phyloP scores from a whole-genome alignment of 2,888 invertebrate genomes.

The Vanessa cardui region DNA sequence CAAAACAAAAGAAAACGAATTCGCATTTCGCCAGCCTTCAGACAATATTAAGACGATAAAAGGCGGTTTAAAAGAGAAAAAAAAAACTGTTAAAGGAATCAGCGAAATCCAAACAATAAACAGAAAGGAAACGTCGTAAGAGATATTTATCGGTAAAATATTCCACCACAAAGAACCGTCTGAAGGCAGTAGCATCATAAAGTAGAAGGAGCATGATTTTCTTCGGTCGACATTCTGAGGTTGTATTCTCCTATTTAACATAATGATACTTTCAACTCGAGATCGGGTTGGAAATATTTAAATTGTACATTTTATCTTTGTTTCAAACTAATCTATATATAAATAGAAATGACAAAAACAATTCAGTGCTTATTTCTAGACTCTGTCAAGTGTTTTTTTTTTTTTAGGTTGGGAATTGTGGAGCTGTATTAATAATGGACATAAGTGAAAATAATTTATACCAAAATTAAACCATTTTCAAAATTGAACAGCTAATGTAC shows the following conservation, averaged over 20 bases:
- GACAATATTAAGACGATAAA: slow-evolving; percentile 42
- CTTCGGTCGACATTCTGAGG: slow-evolving; percentile 41
- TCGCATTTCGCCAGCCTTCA: slow-evolving; percentile 2
- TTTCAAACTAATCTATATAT: background rate
- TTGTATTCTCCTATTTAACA: slow-evolving; percentile 38
- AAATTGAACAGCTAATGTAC: too few relatives aligned
- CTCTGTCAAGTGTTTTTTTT: too few relatives aligned
- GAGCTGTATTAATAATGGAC: too few relatives aligned
- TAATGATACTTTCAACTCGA: slow-evolving; percentile 39
- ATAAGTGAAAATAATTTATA: too few relatives aligned
- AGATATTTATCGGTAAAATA: slow-evolving; percentile 78
- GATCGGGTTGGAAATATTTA: slow-evolving; percentile 5
- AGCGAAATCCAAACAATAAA: slow-evolving; percentile 75
- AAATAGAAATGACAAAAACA: too few relatives aligned
- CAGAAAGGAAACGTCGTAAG: slow-evolving; percentile 69
- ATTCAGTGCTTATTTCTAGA: too few relatives aligned
- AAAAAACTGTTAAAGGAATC: slow-evolving; percentile 71
- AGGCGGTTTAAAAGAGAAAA: slow-evolving; percentile 61
- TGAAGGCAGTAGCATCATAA: slow-evolving; percentile 62
- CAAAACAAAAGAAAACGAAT: background rate
- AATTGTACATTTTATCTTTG: background rate
- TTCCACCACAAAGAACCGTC: slow-evolving; percentile 62
- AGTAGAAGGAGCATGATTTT: slow-evolving; percentile 53
- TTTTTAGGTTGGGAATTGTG: too few relatives aligned
- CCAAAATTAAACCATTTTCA: too few relatives aligned